Evolutionary conservation across 2,888 invertebrate genomes (phyloP), one percentile per base, ranked within the genome.

Genomic region (Pandemis corylana): DNA sequence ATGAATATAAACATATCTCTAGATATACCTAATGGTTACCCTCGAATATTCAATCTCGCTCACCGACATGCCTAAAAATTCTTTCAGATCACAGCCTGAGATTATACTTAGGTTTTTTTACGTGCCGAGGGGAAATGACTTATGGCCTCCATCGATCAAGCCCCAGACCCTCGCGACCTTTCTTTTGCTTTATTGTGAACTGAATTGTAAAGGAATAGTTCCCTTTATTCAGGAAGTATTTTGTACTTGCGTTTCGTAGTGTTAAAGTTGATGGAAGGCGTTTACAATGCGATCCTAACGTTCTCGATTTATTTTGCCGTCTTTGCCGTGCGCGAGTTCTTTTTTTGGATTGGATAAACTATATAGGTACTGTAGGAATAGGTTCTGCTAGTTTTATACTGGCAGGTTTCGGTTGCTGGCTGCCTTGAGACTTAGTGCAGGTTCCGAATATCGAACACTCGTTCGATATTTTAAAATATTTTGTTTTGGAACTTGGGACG

Each of bases 131-230:
- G 67, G 62, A 71, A 75, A 75, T 75, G 63, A 75, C 70, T 75
- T 75, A 75, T 71, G 15, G 28, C n/a, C 13, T 36, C 62, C 66
- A 71, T 75, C 67, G 75, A 75, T 75, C 75, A 75, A 64, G 61
- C 61, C 56, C 59, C 70, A 71, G 75, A 63, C 70, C 70, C 70
- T 46, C 13, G 36, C 72, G 46, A 67, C 63, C 70, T 71, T 75
- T 68, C 20, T 36, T 59, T 59, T 59, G 59, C 64, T 64, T 66
- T 62, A 75, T 75, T 75, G 70, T 71, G 75, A 62, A 75, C 51
- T 44, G 66, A 67, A 67, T 62, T 70, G 69, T 59, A 51, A 53
- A 65, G 65, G 64, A 74, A 74, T 74, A 71, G 71, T 67, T 71
- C 70, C 67, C 62, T 15, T 75, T 63, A 46, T 56, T 68, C 7